Evolutionary conservation across 1,140 invertebrate species (phyloP), one percentile per base, ranked within the genome.

Genomic region (Saccostrea cuccullata): DNA sequence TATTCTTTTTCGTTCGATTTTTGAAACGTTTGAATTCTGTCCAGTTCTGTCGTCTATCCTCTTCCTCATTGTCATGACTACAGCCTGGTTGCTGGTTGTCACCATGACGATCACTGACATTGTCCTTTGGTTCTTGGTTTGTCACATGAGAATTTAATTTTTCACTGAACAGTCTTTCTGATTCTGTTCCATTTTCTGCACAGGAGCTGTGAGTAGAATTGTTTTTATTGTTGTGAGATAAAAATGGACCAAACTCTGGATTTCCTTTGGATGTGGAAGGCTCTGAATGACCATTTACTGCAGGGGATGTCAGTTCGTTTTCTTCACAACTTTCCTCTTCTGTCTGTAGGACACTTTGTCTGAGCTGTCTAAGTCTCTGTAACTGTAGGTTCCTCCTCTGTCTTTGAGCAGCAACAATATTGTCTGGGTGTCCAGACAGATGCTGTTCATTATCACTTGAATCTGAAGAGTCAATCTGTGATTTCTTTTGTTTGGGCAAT

Each of bases 1-100:
- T 82, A 85, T 30, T 89, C 87, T 83, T 88, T 88, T 87, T 84
- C 15, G 30, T 82, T 84, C 70, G 36, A 55, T 92, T 92, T 86
- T 92, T 93, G 84, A 93, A 94, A 36, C 91, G 87, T 91, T 93
- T 94, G 85, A 94, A 94, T 86, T 93, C 92, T 40, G 89, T 88
- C 92, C 92, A 94, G 13, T 91, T 91, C 36, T 91, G 89, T 82
- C 92, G 90, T 58, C 86, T 87, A 23, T 82, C 84, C 55, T 84
- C 84, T 64, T 90, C 84, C 20, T 9, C n/a, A 70, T 84, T 47
- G 55, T 70, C 23, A 77, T 77, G 70, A 15, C 55, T 26, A 26
- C 40, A 26, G 15, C 55, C 56, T 67, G 67, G 23, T 83, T 26
- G 84, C 67, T 70, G 56, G 58, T 55, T 56, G 60, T 64, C 26